Percentiles rank a stretch among this genome's conserved stretches.
Evolutionary conservation across 2,113 vertebrate genomes (phyloP).

Genomic region (Hyperopisus bebe): DNA sequence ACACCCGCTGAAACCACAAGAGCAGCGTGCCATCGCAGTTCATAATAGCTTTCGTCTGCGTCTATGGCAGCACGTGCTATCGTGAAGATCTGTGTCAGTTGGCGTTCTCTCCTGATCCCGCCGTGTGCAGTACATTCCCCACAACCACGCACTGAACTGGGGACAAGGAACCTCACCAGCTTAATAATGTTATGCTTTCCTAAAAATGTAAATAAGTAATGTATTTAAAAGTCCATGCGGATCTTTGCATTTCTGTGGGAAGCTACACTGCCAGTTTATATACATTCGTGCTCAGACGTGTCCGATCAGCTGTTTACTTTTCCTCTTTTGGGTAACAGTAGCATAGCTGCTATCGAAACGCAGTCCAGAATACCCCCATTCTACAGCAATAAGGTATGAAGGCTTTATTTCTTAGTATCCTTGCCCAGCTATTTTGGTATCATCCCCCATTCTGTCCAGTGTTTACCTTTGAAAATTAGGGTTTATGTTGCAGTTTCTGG

Average conservation of each 20-base stretch:
- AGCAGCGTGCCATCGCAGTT: not conserved
- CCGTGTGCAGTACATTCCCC: not conserved
- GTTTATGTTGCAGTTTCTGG: not conserved
- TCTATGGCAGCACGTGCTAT: not conserved
- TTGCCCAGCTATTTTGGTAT: not conserved
- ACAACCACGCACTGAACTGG: not conserved
- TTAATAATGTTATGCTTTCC: not conserved
- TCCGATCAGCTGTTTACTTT: not conserved
- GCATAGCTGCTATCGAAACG: not conserved
- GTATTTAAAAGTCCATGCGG: not conserved
- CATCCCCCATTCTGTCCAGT: not conserved
- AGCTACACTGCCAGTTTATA: not conserved
- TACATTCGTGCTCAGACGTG: not conserved
- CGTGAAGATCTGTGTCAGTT: not conserved
- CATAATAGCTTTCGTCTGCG: not conserved
- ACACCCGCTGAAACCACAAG: constrained; percentile 21
- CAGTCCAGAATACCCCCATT: not conserved
- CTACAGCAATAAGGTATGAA: not conserved
- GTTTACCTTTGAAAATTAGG: not conserved
- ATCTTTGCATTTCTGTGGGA: not conserved
- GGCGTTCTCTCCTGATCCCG: not conserved
- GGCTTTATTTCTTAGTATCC: not conserved
- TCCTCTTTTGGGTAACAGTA: not conserved
- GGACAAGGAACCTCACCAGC: not conserved
- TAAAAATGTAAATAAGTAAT: not conserved